Conservation (phyloP, 1,140 invertebrate genomes). For the Polyergus mexicanus region DNA sequence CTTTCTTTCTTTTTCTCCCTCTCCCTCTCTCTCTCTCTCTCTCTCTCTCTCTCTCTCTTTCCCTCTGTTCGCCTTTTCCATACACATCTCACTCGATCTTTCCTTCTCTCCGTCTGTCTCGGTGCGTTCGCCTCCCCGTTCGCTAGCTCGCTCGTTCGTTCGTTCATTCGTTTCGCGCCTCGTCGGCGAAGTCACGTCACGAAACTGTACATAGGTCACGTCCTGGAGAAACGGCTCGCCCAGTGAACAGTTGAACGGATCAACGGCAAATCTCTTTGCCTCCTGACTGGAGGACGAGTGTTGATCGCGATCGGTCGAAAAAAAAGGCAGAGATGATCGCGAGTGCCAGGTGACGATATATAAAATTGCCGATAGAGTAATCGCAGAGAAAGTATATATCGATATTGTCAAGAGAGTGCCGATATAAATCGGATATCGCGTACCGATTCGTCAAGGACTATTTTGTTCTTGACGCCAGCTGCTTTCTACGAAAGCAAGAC, state of each 20-base stretch:
- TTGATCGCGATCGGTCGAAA: conserved; percentile 65
- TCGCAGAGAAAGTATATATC: conserved; percentile 45
- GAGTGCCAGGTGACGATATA: conserved; percentile 80
- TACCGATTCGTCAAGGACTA: neutral
- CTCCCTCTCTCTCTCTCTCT: neutral
- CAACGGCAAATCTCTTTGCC: conserved; percentile 3
- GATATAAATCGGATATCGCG: conserved; percentile 9
- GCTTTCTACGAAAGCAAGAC: conserved; percentile 59
- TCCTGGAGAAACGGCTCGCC: conserved; percentile 26
- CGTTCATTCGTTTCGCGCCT: conserved; percentile 68
- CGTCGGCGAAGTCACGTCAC: conserved; percentile 62
- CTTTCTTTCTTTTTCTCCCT: neutral
- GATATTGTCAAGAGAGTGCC: conserved; percentile 60
- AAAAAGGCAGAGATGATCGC: conserved; percentile 74
- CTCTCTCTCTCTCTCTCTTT: neutral
- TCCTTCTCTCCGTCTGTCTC: conserved; percentile 32
- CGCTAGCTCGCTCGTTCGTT: conserved; percentile 23
- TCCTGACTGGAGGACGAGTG: conserved; percentile 64
- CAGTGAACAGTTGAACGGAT: conserved; percentile 18
- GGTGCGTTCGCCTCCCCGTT: conserved; percentile 7
- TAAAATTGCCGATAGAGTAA: conserved; percentile 39
- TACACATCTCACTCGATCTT: conserved; percentile 28
- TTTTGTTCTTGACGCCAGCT: conserved; percentile 25
- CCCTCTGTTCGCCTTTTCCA: neutral
- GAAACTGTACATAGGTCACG: conserved; percentile 58